A percentile compares a stretch with the other conserved stretches of the same genome.
phyloP scores from a whole-genome alignment of 1,140 invertebrate species.

The Zaprionus lachaisei region DNA sequence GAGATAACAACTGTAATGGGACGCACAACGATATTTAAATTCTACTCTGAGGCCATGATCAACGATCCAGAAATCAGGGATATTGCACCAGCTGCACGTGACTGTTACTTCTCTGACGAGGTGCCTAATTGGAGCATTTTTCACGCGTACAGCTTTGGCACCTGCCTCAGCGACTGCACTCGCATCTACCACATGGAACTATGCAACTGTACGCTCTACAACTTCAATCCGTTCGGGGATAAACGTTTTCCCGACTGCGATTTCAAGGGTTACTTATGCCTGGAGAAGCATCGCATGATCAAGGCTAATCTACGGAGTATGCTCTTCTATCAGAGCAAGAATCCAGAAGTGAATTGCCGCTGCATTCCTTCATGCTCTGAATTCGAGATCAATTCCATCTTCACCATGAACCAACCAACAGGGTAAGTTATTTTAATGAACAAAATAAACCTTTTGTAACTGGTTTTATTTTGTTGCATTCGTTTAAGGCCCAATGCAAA shows the following conservation, averaged over 20 bases:
- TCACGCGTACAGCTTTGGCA: constrained; percentile 86
- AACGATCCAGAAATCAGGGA: constrained; percentile 75
- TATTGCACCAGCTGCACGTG: constrained; percentile 72
- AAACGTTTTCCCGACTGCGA: constrained; percentile 61
- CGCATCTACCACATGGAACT: constrained; percentile 81
- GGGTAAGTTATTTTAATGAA: neutral
- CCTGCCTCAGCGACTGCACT: constrained; percentile 86
- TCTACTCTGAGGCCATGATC: constrained; percentile 56
- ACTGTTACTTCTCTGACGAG: constrained; percentile 86
- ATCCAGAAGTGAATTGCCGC: constrained; percentile 46
- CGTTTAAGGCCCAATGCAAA: constrained; percentile 15
- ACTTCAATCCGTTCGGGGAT: constrained; percentile 50
- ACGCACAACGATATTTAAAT: constrained; percentile 39
- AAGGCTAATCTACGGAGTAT: constrained; percentile 49
- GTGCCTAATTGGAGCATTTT: constrained; percentile 81
- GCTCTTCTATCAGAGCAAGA: constrained; percentile 41
- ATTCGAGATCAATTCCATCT: constrained; percentile 70
- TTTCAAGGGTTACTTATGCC: constrained; percentile 52
- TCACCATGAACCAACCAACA: neutral
- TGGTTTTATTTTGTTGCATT: neutral
- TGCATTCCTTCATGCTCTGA: constrained; percentile 86
- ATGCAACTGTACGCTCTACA: constrained; percentile 85
- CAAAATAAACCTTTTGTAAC: constrained; percentile 15
- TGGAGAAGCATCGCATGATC: constrained; percentile 63
- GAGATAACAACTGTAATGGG: constrained; percentile 1